Percentiles rank a stretch among this genome's conserved stretches.
Evolutionary conservation across 2,888 invertebrate genomes (phyloP).

Genomic region (Synergus itoensis): DNA sequence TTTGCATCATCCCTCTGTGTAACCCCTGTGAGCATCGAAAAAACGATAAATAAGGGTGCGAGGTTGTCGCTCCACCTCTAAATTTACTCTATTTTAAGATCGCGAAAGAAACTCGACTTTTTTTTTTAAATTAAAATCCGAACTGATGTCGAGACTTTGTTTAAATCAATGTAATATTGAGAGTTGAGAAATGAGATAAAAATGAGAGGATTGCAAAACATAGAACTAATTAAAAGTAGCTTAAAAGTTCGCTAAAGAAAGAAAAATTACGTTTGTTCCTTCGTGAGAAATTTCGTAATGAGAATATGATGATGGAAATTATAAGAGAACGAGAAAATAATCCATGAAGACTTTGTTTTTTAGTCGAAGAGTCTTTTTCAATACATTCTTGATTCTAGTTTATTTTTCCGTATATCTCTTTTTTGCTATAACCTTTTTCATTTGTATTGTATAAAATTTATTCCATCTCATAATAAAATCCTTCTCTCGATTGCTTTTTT

Average conservation of each 20-base stretch:
- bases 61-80: neutral
- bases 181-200: no score
- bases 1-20: neutral
- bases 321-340: neutral
- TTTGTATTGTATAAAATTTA: neutral
- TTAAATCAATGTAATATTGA: no score
- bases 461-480: neutral
- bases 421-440: no score
- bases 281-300: neutral
- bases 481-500: neutral
- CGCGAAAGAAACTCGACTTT: neutral
- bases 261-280: neutral
- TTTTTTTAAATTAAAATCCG: neutral
- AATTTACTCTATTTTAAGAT: neutral
- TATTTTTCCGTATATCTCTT: neutral
- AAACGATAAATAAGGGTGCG: slow-evolving; percentile 20
- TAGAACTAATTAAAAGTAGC: neutral
- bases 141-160: no score
- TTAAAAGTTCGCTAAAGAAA: neutral
- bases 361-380: no score
- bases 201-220: no score
- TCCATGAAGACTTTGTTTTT: neutral
- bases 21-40: neutral
- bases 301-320: neutral
- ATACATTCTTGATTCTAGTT: no score